A percentile compares a stretch with the other conserved stretches of the same genome.
phyloP scores from a whole-genome alignment of 2,113 vertebrate genomes.

The Lophotis ruficrista region DNA sequence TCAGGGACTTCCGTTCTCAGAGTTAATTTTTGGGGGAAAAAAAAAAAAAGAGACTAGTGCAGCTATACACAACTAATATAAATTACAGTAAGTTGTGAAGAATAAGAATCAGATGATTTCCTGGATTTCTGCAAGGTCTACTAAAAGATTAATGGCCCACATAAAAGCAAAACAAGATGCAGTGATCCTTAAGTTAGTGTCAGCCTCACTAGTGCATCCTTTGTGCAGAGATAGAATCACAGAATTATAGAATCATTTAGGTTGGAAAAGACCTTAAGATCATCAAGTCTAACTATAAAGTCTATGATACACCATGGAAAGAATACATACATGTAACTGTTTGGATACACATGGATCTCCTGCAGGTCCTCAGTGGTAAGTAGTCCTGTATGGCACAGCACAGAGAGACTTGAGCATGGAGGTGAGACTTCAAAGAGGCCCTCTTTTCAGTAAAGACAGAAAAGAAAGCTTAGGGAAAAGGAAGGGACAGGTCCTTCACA shows the following conservation, averaged over 20 bases:
- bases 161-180: background rate
- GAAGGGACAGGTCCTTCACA: background rate
- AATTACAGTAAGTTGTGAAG: background rate
- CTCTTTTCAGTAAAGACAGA: background rate
- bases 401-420: background rate
- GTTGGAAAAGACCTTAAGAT: background rate
- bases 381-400: background rate
- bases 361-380: background rate
- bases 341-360: rapidly evolving
- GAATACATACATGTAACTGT: rapidly evolving
- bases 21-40: background rate
- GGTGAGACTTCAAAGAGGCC: background rate
- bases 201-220: background rate
- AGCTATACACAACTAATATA: background rate
- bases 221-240: background rate
- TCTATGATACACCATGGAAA: background rate
- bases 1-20: background rate
- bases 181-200: background rate
- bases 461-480: background rate
- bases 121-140: background rate
- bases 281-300: rapidly evolving
- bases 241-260: background rate
- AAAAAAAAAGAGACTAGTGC: background rate
- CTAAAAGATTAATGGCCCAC: background rate
- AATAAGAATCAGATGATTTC: background rate